phyloP scores from a whole-genome alignment of 2,888 invertebrate genomes.

The Baronia brevicornis region DNA sequence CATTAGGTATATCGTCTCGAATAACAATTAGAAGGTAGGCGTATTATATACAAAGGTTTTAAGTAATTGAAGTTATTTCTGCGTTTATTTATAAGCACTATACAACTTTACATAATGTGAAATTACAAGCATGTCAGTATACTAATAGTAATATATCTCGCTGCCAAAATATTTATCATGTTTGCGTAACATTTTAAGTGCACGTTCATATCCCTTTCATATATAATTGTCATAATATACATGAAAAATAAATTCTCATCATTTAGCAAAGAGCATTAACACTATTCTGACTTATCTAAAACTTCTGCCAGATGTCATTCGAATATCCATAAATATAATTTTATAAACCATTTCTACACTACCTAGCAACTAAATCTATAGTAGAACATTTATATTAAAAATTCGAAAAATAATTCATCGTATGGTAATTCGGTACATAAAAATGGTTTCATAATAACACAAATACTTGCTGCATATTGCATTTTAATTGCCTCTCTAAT shows the following conservation, averaged over 20 bases:
- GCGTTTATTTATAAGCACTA: slow-evolving; percentile 63
- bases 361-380: slow-evolving; percentile 2
- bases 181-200: slow-evolving; percentile 24
- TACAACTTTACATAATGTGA: slow-evolving; percentile 61
- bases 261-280: neutral
- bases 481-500: slow-evolving; percentile 6
- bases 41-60: slow-evolving; percentile 60
- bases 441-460: slow-evolving; percentile 3
- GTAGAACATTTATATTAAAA: neutral
- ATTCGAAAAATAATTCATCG: slow-evolving; percentile 13
- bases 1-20: slow-evolving; percentile 59
- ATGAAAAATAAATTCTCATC: slow-evolving; percentile 32
- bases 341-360: slow-evolving; percentile 1
- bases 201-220: slow-evolving; percentile 15
- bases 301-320: neutral
- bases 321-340: slow-evolving; percentile 2
- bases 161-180: slow-evolving; percentile 27
- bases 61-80: slow-evolving; percentile 37
- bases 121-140: slow-evolving; percentile 47
- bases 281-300: neutral
- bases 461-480: too few relatives aligned
- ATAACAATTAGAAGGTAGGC: slow-evolving; percentile 55
- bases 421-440: slow-evolving; percentile 10
- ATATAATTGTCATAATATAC: slow-evolving; percentile 36
- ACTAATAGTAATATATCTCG: slow-evolving; percentile 29